Evolutionary conservation across 2,888 invertebrate species (phyloP).

Genomic region (Myathropa florea): DNA sequence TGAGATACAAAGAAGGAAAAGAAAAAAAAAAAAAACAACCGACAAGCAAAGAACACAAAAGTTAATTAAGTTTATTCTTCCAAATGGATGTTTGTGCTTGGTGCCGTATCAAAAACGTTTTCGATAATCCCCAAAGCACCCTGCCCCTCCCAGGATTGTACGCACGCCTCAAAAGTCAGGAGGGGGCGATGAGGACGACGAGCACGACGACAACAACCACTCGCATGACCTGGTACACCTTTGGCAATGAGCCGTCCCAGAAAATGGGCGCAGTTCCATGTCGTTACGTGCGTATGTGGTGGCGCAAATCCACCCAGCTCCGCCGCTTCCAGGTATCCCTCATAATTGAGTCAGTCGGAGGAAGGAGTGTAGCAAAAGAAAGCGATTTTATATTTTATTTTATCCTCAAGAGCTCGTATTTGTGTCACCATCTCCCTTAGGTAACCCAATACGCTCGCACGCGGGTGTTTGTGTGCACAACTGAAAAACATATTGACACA

Average conservation of each 20-base stretch:
- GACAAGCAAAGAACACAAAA: conserved; percentile 35
- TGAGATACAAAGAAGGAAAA: background rate
- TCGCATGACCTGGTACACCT: conserved; percentile 3
- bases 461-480: background rate
- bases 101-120: conserved; percentile 6
- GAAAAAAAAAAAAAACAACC: background rate
- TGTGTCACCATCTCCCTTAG: background rate
- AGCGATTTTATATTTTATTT: background rate
- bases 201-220: background rate
- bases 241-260: background rate
- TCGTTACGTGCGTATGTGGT: background rate
- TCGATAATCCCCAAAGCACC: conserved; percentile 33
- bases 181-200: background rate
- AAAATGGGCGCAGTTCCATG: background rate
- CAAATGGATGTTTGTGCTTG: conserved; percentile 28
- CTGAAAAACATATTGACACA: conserved; percentile 22
- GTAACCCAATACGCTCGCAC: background rate
- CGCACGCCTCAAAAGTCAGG: no score
- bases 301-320: background rate
- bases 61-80: conserved; percentile 51
- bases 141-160: background rate
- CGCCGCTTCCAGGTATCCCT: background rate
- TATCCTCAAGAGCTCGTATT: background rate
- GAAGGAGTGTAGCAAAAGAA: background rate
- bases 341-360: background rate